phyloP scores from a whole-genome alignment of 2,797 vertebrate species.

The Pseudomugil gertrudae region DNA sequence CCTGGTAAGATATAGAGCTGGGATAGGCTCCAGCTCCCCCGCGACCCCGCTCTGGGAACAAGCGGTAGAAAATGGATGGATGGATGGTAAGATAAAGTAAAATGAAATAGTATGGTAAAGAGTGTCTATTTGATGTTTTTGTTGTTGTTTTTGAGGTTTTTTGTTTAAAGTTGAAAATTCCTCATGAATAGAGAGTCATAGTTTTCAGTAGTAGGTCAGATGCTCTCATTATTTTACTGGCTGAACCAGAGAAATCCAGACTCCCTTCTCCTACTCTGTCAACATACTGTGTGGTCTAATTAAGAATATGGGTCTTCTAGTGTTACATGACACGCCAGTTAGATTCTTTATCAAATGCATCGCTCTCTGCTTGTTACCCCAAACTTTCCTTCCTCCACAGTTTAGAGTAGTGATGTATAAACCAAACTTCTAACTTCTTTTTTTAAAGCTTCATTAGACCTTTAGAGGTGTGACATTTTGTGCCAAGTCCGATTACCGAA shows the following conservation, averaged over 20 bases:
- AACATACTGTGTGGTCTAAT: conserved; percentile 5
- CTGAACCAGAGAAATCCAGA: too few species aligned
- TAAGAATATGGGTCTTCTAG: neutral
- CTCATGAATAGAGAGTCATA: neutral
- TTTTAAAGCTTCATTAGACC: neutral
- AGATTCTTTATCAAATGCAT: neutral
- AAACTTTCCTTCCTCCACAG: neutral
- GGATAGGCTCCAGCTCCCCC: too few species aligned
- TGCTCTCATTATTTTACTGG: neutral
- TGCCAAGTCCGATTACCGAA: neutral
- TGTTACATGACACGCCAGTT: neutral
- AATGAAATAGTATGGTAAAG: neutral
- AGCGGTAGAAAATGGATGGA: too few species aligned
- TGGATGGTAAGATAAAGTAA: too few species aligned
- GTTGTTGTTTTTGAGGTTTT: neutral
- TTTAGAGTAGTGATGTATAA: neutral
- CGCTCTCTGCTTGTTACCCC: neutral
- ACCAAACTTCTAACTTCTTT: neutral
- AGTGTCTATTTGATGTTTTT: neutral
- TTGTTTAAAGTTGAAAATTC: neutral
- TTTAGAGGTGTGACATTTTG: neutral
- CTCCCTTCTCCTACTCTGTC: neutral
- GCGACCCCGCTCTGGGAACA: too few species aligned
- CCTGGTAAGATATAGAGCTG: too few species aligned
- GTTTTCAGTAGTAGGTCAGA: too few species aligned